These are phyloP conservation scores for Hylomyscus alleni DNA, from an alignment of 2,797 vertebrate genomes.

Conservation along the genomic window DNA sequence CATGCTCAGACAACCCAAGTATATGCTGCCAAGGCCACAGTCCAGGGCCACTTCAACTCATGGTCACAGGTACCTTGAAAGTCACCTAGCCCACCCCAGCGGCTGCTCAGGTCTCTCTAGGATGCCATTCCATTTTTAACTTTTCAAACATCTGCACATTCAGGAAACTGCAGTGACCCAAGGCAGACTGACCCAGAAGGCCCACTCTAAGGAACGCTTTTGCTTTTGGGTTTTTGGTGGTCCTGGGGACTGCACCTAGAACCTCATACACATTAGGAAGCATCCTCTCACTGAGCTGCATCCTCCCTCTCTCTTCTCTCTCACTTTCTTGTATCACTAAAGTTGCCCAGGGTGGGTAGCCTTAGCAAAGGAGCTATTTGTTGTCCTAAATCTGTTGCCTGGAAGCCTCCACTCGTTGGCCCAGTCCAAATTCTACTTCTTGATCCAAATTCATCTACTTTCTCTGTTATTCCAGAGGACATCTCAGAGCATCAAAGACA, in stretches of 20 bases:
- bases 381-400: background rate
- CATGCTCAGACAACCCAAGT: background rate
- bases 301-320: background rate
- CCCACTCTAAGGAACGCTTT: background rate
- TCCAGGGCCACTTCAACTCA: background rate
- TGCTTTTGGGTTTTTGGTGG: background rate
- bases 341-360: background rate
- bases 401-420: background rate
- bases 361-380: background rate
- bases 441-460: background rate
- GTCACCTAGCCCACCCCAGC: background rate
- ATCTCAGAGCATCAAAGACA: background rate
- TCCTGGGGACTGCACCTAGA: background rate
- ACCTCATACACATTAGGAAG: background rate
- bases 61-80: background rate
- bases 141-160: background rate
- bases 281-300: background rate
- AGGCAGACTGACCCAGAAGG: background rate
- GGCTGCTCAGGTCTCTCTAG: background rate
- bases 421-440: background rate
- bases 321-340: too few species aligned
- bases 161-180: background rate
- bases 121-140: background rate
- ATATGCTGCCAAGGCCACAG: background rate
- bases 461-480: background rate